These are phyloP conservation scores for Parnassius smintheus DNA, from an alignment of 2,888 invertebrate species.

Conservation along the genomic window DNA sequence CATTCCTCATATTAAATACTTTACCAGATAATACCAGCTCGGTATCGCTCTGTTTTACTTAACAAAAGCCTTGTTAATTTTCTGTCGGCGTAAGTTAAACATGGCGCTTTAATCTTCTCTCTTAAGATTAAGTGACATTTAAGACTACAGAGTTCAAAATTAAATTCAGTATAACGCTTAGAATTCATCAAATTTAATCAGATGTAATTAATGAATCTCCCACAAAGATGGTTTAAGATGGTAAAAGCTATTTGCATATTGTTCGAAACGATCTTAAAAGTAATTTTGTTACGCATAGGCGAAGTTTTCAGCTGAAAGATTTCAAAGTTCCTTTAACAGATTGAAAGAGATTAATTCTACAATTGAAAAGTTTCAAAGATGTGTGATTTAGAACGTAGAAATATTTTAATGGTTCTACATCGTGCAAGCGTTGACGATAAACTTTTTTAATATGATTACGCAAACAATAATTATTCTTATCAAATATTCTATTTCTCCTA, in stretches of 20 bases:
- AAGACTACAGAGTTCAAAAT: slow-evolving; percentile 24
- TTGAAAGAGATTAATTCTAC: slow-evolving; percentile 24
- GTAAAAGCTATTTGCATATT: slow-evolving; percentile 27
- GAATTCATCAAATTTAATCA: slow-evolving; percentile 28
- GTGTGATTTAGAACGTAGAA: slow-evolving; percentile 18
- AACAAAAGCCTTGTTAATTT: slow-evolving; percentile 25
- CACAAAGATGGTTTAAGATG: slow-evolving; percentile 20
- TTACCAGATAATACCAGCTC: slow-evolving; percentile 20
- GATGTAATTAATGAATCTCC: slow-evolving; percentile 25
- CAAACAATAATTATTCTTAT: no score
- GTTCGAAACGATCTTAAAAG: slow-evolving; percentile 22
- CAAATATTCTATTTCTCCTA: no score
- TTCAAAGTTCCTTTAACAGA: slow-evolving; percentile 25
- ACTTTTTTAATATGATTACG: background rate
- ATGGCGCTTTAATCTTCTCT: slow-evolving; percentile 23
- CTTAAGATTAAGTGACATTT: slow-evolving; percentile 25
- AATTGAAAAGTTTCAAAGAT: slow-evolving; percentile 21
- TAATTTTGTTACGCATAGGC: slow-evolving; percentile 24
- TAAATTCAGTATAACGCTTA: slow-evolving; percentile 25
- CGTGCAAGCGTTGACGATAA: slow-evolving; percentile 4
- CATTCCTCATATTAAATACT: slow-evolving; percentile 18
- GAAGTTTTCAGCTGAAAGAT: slow-evolving; percentile 23
- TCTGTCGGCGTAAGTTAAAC: slow-evolving; percentile 26
- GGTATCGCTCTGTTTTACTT: slow-evolving; percentile 20
- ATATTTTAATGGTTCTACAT: slow-evolving; percentile 15